Conservation (phyloP, 35 echinoderm and acorn worm genomes). For the Patiria miniata region DNA sequence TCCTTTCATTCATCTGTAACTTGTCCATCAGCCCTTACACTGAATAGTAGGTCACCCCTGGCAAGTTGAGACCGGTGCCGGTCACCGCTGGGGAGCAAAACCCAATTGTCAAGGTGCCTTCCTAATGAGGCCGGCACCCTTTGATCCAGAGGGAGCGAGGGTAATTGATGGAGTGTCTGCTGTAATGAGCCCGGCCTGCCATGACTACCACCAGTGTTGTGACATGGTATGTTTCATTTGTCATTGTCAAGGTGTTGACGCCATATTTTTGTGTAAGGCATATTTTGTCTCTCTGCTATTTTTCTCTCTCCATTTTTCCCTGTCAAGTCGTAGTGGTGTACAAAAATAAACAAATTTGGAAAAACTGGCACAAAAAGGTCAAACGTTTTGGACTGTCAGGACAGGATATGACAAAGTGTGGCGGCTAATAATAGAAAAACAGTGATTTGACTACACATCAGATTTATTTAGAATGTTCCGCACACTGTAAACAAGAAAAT, state of each 20-base stretch:
- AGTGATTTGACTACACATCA: too few species aligned
- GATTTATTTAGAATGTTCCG: too few species aligned
- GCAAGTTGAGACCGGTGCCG: too few species aligned
- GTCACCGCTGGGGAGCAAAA: too few species aligned
- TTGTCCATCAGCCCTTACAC: slow-evolving; percentile 4
- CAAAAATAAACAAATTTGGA: slow-evolving; percentile 23
- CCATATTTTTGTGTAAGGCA: too few species aligned
- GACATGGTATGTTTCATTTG: slow-evolving; percentile 26
- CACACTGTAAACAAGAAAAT: too few species aligned
- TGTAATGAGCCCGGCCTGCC: slow-evolving; percentile 8
- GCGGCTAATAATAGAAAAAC: too few species aligned
- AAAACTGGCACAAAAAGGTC: slow-evolving; percentile 10
- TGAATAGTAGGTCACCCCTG: slow-evolving; percentile 21
- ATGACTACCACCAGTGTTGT: background rate
- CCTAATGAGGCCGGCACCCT: slow-evolving; percentile 28
- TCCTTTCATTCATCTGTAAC: slow-evolving; percentile 3
- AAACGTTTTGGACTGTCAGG: background rate
- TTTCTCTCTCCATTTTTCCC: background rate
- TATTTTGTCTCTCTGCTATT: too few species aligned
- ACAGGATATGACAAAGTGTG: too few species aligned
- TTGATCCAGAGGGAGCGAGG: slow-evolving; percentile 16
- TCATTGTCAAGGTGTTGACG: background rate
- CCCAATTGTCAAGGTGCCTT: background rate
- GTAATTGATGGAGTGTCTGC: slow-evolving; percentile 17
- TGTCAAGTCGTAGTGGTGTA: background rate